phyloP scores from a whole-genome alignment of 37 sponge, comb jelly and placozoan genomes.

The Spongilla lacustris region DNA sequence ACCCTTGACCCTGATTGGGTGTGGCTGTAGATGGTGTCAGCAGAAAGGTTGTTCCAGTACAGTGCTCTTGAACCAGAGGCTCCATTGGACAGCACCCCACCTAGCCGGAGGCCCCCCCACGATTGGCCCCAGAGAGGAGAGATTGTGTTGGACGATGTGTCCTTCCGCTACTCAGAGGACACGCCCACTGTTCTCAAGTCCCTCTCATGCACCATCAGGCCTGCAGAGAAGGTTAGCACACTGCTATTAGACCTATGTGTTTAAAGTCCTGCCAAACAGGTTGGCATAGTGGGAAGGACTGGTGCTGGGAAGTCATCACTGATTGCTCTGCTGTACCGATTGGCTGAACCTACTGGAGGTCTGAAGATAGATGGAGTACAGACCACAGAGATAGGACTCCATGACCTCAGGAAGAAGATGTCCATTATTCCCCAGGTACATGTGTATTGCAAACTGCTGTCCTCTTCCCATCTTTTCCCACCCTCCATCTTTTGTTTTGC shows the following conservation, averaged over 20 bases:
- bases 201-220: conserved; percentile 41
- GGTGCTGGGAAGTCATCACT: conserved; percentile 96
- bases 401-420: conserved; percentile 74
- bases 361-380: conserved; percentile 85
- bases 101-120: conserved; percentile 36
- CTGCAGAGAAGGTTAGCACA: conserved; percentile 65
- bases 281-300: conserved; percentile 93
- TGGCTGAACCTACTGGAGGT: conserved; percentile 86
- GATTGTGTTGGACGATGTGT: conserved; percentile 42
- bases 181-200: conserved; percentile 64
- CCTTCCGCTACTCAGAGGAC: conserved; percentile 43
- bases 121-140: conserved; percentile 72
- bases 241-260: not conserved
- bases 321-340: conserved; percentile 80
- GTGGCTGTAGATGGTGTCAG: conserved; percentile 72
- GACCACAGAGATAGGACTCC: conserved; percentile 75
- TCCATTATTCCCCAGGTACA: conserved; percentile 88
- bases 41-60: conserved; percentile 75
- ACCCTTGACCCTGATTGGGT: too few relatives aligned
- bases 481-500: too few relatives aligned
- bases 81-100: conserved; percentile 33
- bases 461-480: too few relatives aligned
- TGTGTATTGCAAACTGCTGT: too few relatives aligned
- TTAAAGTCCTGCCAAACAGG: conserved; percentile 29
- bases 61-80: conserved; percentile 53